Conservation (phyloP, 2,113 vertebrate genomes). For the Pterocles gutturalis region DNA sequence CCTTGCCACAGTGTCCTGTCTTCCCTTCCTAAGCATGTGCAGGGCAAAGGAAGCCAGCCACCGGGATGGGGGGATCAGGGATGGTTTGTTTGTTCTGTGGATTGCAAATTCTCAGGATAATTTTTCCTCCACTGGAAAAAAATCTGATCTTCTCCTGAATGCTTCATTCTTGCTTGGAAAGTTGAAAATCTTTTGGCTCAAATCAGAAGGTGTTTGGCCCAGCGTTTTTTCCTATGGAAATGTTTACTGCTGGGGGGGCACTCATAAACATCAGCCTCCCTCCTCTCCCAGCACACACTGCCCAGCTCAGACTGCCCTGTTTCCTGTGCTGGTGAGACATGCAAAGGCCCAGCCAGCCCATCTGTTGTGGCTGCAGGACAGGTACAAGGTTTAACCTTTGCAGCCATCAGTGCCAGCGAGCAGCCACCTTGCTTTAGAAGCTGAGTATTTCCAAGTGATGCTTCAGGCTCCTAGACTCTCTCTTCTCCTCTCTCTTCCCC, state of each 20-base stretch:
- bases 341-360: neutral
- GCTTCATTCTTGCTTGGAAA: neutral
- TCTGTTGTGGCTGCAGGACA: rapidly evolving
- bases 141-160: neutral
- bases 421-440: neutral
- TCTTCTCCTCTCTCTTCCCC: neutral
- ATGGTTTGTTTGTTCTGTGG: neutral
- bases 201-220: neutral
- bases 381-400: neutral
- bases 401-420: neutral
- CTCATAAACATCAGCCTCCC: neutral
- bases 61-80: neutral
- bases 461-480: neutral
- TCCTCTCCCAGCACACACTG: neutral
- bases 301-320: neutral
- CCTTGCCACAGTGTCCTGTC: neutral
- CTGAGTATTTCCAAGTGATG: neutral
- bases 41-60: neutral
- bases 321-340: neutral
- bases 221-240: neutral
- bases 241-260: neutral
- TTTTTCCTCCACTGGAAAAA: neutral
- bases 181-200: neutral
- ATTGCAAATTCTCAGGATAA: neutral
- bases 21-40: neutral